A percentile compares a stretch with the other conserved stretches of the same genome.
Evolutionary conservation across 2,113 vertebrate genomes (phyloP).

Genomic region (Protomyctophum bolini): DNA sequence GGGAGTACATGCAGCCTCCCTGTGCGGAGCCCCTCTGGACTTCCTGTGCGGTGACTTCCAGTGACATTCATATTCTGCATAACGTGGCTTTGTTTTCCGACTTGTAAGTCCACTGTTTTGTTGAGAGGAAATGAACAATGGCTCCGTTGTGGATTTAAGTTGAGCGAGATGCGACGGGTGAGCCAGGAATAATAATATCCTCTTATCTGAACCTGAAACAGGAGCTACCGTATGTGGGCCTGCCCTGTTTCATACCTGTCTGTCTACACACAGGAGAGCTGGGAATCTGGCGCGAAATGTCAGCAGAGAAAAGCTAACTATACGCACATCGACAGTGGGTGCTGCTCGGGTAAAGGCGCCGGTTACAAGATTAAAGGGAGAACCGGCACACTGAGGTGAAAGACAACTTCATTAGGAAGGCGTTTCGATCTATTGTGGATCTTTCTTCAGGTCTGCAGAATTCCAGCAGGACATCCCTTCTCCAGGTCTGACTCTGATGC

Average conservation of each 20-base stretch:
- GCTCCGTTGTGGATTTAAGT: neutral
- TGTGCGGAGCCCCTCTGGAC: constrained; percentile 11
- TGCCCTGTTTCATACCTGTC: neutral
- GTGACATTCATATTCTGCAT: constrained; percentile 23
- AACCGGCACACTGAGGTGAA: no score
- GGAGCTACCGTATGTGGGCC: constrained; percentile 4
- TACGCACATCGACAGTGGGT: no score
- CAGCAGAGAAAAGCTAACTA: neutral
- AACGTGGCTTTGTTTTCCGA: constrained; percentile 15
- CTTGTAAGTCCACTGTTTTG: neutral
- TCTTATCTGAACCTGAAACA: constrained; percentile 1
- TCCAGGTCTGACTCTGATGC: neutral
- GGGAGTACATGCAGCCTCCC: constrained; percentile 4
- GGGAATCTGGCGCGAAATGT: neutral
- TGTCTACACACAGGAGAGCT: neutral
- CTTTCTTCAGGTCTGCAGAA: no score
- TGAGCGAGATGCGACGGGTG: neutral
- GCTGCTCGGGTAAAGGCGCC: no score
- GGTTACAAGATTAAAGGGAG: no score
- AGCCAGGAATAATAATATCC: neutral
- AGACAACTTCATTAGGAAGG: no score
- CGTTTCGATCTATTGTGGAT: no score
- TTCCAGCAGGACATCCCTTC: neutral
- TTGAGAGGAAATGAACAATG: constrained; percentile 24
- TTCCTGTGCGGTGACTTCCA: constrained; percentile 14